Evolutionary conservation across 2,888 invertebrate genomes (phyloP).

Genomic region (Shargacucullia verbasci): DNA sequence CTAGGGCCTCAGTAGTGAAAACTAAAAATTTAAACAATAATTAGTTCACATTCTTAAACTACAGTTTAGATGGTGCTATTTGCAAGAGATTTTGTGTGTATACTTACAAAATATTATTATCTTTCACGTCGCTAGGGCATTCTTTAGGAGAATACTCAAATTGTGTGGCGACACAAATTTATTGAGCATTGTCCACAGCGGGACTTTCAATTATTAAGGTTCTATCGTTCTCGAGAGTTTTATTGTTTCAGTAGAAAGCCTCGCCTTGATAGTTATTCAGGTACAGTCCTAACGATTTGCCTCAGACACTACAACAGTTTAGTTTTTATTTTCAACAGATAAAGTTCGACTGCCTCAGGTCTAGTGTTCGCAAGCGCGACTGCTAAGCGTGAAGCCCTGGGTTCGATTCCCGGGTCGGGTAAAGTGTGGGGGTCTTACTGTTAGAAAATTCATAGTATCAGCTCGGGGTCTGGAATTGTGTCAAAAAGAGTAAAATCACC

Average conservation of each 20-base stretch:
- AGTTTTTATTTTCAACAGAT: neutral
- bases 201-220: conserved; percentile 21
- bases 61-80: conserved; percentile 9
- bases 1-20: no score
- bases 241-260: conserved; percentile 16
- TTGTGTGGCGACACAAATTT: conserved; percentile 13
- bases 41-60: neutral
- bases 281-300: neutral
- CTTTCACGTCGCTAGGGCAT: conserved; percentile 7
- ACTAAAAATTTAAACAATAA: no score
- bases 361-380: no score
- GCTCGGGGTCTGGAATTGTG: no score
- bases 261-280: neutral
- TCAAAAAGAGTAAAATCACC: no score
- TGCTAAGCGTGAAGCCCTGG: no score
- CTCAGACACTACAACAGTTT: neutral
- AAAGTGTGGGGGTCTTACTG: no score
- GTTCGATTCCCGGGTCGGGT: no score
- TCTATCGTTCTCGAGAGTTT: conserved; percentile 21
- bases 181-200: conserved; percentile 16
- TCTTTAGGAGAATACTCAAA: conserved; percentile 25
- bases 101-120: conserved; percentile 24
- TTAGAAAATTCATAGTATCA: no score
- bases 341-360: no score
- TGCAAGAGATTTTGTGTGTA: conserved; percentile 1